A percentile compares a stretch with the other conserved stretches of the same genome.
These are phyloP conservation scores for Notarius quadriscutis DNA, from an alignment of 2,113 vertebrate species.

Conservation along the genomic window DNA sequence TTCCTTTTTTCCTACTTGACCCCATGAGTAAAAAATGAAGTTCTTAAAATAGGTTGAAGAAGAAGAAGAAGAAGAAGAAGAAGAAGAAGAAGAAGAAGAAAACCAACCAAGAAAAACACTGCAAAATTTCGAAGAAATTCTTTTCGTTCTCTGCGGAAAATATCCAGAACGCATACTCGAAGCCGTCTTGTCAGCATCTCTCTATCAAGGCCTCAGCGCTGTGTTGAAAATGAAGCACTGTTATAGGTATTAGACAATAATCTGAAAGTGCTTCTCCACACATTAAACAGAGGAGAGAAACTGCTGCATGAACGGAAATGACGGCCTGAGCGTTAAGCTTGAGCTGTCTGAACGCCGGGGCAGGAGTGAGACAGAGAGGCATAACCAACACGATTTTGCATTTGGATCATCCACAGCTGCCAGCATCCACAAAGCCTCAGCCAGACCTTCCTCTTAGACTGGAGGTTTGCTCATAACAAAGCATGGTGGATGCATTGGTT, in stretches of 20 bases:
- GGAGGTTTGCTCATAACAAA: slow-evolving; percentile 61
- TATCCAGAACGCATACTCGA: slow-evolving; percentile 3
- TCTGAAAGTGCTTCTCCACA: slow-evolving; percentile 68
- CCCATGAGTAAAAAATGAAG: slow-evolving; percentile 67
- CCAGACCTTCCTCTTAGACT: slow-evolving; percentile 62
- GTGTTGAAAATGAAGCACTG: slow-evolving; percentile 3
- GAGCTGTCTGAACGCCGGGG: slow-evolving; percentile 57
- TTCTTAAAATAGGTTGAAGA: slow-evolving; percentile 69
- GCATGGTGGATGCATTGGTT: slow-evolving; percentile 73
- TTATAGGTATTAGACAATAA: slow-evolving; percentile 29
- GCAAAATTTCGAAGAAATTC: slow-evolving; percentile 43
- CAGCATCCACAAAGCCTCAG: slow-evolving; percentile 57
- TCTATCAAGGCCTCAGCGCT: slow-evolving; percentile 6
- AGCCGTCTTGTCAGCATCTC: background rate
- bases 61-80: slow-evolving; percentile 27
- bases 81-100: background rate
- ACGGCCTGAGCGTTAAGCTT: slow-evolving; percentile 22
- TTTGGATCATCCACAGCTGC: slow-evolving; percentile 53
- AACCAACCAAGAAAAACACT: slow-evolving; percentile 4
- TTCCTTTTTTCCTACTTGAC: slow-evolving; percentile 71
- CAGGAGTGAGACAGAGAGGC: slow-evolving; percentile 55
- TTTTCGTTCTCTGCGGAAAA: slow-evolving; percentile 47
- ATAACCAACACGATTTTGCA: slow-evolving; percentile 66
- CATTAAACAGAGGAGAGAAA: slow-evolving; percentile 65
- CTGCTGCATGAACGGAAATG: slow-evolving; percentile 59